Base-by-base conservation (phyloP, 2,797 vertebrate genomes). In the Amblyopsis hoosieri region DNA sequence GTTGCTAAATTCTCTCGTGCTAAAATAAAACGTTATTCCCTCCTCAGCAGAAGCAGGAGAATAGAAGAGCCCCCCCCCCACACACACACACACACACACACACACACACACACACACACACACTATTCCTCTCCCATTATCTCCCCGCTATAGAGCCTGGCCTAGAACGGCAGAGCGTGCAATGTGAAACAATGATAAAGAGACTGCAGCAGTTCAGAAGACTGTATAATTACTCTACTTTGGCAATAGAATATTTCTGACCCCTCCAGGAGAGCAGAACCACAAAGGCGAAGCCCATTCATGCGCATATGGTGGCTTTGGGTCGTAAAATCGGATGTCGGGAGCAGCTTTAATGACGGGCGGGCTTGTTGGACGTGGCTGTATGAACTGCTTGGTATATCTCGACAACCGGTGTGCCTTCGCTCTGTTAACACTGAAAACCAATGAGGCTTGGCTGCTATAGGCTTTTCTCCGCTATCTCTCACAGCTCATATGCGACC, bases 181-280 rank as follows among this genome's bases (percentile, higher is more conserved):
- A 67, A 68, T 84, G 84, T 83, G 83, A 80, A 82, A 77, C 86
- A 82, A 83, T 83, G 84, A 87, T 77, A 76, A 86, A 77, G 78
- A 77, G 74, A 69, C 74, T 62, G 13, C 65, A 57, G 80, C 23
- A 69, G 66, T 77, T 74, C 71, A 80, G 67, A 78, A 76, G 81
- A 82, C 64, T 74, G 75, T 76, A 71, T 90, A 89, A 91, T 91
- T 87, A 82, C 79, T 81, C 72, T 66, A 70, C 57, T 65, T 75
- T 65, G 73, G 79, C 80, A 75, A 81, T 88, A 84, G 48, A 59
- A 83, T 23, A 51, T 56, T 79, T 78, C 42, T 77, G 83, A 84
- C 82, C 86, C 83, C 73, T 55, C 23, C 51, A 74, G 79, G 80
- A 83, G 81, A 84, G 69, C 11, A 11, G 72, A 81, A 60, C 66